A percentile compares a stretch with the other conserved stretches of the same genome.
These are phyloP conservation scores for Zhuqinia jingwanae DNA, from an alignment of 2,888 invertebrate species.

Conservation along the genomic window DNA sequence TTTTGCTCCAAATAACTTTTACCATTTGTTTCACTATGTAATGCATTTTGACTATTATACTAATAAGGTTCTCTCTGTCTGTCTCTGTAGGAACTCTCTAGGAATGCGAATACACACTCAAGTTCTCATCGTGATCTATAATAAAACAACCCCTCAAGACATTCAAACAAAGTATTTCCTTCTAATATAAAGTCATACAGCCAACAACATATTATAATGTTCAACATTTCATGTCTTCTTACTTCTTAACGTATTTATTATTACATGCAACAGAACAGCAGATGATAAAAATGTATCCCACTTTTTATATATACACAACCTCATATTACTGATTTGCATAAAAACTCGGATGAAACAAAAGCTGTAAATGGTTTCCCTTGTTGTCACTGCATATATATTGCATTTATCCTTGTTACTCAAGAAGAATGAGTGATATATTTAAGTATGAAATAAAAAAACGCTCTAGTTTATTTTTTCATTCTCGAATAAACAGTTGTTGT, in stretches of 20 bases:
- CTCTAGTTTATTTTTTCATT: not conserved
- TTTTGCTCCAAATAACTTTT: not conserved
- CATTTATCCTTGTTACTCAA: not conserved
- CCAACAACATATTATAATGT: not conserved
- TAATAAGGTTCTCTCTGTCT: not conserved
- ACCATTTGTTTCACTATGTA: not conserved
- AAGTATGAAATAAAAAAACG: constrained; percentile 3
- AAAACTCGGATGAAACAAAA: constrained; percentile 43
- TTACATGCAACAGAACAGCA: not conserved
- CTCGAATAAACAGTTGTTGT: constrained; percentile 13
- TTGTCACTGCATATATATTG: constrained; percentile 40
- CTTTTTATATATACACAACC: not conserved
- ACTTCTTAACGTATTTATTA: not conserved
- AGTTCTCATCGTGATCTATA: not conserved
- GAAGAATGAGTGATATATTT: not conserved
- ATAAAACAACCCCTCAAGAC: not conserved
- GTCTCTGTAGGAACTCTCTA: not conserved
- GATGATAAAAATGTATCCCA: not conserved
- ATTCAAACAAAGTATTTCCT: not conserved
- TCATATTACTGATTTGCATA: constrained; percentile 24
- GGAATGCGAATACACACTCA: not conserved
- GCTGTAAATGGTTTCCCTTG: not conserved
- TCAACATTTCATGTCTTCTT: not conserved
- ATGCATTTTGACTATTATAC: not conserved
- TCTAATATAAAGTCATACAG: not conserved